Base-by-base conservation (phyloP, 2,113 vertebrate genomes). In the Gila orcuttii region DNA sequence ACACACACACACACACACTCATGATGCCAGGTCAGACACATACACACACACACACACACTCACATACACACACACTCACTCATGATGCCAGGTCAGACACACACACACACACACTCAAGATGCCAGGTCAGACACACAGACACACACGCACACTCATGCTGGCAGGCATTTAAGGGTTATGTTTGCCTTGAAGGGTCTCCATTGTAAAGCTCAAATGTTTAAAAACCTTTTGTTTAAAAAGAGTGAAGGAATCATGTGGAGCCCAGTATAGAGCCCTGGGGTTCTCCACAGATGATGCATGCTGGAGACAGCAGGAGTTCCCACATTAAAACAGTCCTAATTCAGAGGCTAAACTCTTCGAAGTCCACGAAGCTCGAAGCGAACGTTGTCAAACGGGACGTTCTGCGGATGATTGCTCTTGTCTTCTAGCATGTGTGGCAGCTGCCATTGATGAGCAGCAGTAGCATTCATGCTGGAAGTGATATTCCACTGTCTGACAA, bases 1-100 rank as follows among this genome's bases (percentile, higher is more conserved):
- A 33, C 33, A 33, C 33, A 33, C 33, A 62, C 71, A 4, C 8
- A 21, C 33, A 36, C 33, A 36, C 50, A 5, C 50, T 95, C 81
- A 92, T 93, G 6, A 39, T 39, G 36, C 36, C 36, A 39, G 36
- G 36, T 39, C 36, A 39, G 36, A 39, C 39, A 39, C 39, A 39
- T 6, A 36, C 36, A 33, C 33, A 33, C 33, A 62, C 71, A 4
- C 8, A 21, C 33, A 36, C 33, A 36, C 36, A 36, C 36, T 5
- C 36, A 36, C 36, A 36, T 4, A 36, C 36, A 36, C 36, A 33
- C 8, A 21, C 33, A 36, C 33, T 5, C 50, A 5, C 50, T 95
- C 81, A 92, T 93, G 6, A 39, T 39, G 36, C 36, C 36, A 39
- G 36, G 36, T 39, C 36, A 39, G 36, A 39, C 39, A 39, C 39